These are phyloP conservation scores for Trachelipus rathkii DNA, from an alignment of 1,140 invertebrate genomes.

Conservation along the genomic window DNA sequence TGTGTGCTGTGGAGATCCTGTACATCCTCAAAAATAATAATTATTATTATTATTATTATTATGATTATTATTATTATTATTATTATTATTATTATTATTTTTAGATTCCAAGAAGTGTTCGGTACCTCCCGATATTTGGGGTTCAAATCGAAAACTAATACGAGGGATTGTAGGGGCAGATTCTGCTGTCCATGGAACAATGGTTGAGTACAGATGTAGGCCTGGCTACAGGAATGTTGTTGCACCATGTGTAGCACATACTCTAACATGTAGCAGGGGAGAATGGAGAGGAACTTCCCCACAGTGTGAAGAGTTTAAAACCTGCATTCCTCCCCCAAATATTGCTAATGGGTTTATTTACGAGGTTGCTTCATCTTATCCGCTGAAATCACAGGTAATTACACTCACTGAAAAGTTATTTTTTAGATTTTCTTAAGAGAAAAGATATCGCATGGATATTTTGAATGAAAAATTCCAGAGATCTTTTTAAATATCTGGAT, in stretches of 20 bases:
- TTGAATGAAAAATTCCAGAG: too few species aligned
- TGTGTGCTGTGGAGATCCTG: too few species aligned
- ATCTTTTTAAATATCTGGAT: too few species aligned
- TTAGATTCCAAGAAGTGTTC: constrained; percentile 1
- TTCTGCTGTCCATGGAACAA: not conserved
- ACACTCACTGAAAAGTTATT: too few species aligned
- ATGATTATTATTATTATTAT: too few species aligned
- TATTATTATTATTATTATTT: too few species aligned
- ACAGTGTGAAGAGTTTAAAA: not conserved
- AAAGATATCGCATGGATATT: too few species aligned
- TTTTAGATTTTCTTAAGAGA: too few species aligned
- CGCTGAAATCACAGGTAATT: not conserved
- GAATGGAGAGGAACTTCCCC: not conserved
- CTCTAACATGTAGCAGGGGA: not conserved
- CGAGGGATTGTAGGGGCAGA: not conserved
- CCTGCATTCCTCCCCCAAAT: not conserved
- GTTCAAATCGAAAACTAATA: not conserved
- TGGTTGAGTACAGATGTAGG: not conserved
- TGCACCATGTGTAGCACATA: not conserved
- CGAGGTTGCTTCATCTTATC: not conserved
- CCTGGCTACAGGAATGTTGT: not conserved
- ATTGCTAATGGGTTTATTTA: not conserved
- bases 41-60: too few species aligned
- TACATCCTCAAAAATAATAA: too few species aligned
- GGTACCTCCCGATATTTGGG: not conserved